Evolutionary conservation across 2,797 vertebrate species (phyloP), one percentile per base, ranked within the genome.

Genomic region (Calcarius lapponicus): DNA sequence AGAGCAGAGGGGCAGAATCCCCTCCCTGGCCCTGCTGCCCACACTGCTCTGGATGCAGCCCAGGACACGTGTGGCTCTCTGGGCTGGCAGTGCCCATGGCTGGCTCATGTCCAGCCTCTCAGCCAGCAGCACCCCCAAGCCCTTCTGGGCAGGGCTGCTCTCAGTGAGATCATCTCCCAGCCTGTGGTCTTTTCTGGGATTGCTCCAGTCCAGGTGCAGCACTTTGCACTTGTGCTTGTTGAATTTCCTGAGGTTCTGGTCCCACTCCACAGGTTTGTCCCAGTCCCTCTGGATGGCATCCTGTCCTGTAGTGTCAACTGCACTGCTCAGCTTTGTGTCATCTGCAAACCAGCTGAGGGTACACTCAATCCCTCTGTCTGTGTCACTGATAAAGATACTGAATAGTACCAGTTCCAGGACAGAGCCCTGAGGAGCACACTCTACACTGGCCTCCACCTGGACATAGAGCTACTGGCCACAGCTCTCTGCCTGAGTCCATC

Each of bases 111-210:
- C 13, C 61, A 66, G 1, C 36, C 2, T 66, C 3, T 54, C 54
- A 16, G 0, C 21, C 61, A 4, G 1, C 45, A 60, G 45, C 3
- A 40, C 11, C 14, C 3, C 1, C 8, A 34, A 8, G 3, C 1
- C n/a, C 31, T 74, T 74, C 31, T 53, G 9, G 4, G 32, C 45
- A 53, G 17, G 11, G 9, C 45, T 61, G 25, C 10, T 62, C 10
- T 36, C 8, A 42, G 12, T 12, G 25, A 61, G 9, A 40, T 53
- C n/a, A 21, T 42, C 18, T 75, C 34, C 10, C 31, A 56, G 13
- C 10, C 31, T 62, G 8, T 69, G 8, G 0, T 62, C 7, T 0
- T 36, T 1, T 15, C 19, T 29, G 64, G 43, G 42, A 36, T n/a
- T 82, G 13, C 6, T 20, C 9, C 0, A 1, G 10, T 3, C 21